These are phyloP conservation scores for Antheraea pernyi DNA, from an alignment of 1,140 invertebrate genomes.

Conservation along the genomic window DNA sequence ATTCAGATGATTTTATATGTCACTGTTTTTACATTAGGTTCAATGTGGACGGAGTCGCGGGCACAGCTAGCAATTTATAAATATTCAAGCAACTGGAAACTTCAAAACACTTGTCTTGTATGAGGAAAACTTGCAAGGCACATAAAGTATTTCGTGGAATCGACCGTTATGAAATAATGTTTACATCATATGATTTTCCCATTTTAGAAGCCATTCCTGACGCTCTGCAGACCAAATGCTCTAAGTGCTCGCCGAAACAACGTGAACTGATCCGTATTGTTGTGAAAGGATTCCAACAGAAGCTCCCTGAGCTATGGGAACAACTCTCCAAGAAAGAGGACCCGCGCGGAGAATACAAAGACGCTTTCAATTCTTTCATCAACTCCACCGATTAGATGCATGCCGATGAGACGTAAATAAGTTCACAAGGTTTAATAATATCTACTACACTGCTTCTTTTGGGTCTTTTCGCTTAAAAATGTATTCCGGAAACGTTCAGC, in stretches of 20 bases:
- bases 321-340: conserved; percentile 63
- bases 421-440: not conserved
- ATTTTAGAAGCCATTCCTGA: conserved; percentile 81
- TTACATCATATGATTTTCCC: not conserved
- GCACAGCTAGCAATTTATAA: too few species aligned
- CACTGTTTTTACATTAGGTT: too few species aligned
- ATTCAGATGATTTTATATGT: too few species aligned
- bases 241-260: conserved; percentile 79
- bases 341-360: conserved; percentile 55
- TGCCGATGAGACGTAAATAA: not conserved
- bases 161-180: not conserved
- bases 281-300: conserved; percentile 61
- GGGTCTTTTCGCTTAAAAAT: not conserved
- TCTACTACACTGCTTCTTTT: not conserved
- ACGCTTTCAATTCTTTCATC: conserved; percentile 49
- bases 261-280: conserved; percentile 82
- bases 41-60: too few species aligned
- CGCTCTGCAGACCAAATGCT: conserved; percentile 79
- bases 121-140: too few species aligned
- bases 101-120: too few species aligned
- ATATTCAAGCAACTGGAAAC: too few species aligned
- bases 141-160: too few species aligned
- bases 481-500: not conserved
- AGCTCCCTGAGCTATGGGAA: conserved; percentile 66
- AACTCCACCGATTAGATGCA: conserved; percentile 33